These are phyloP conservation scores for Heterochromis multidens DNA, from an alignment of 2,113 vertebrate genomes.

Conservation along the genomic window DNA sequence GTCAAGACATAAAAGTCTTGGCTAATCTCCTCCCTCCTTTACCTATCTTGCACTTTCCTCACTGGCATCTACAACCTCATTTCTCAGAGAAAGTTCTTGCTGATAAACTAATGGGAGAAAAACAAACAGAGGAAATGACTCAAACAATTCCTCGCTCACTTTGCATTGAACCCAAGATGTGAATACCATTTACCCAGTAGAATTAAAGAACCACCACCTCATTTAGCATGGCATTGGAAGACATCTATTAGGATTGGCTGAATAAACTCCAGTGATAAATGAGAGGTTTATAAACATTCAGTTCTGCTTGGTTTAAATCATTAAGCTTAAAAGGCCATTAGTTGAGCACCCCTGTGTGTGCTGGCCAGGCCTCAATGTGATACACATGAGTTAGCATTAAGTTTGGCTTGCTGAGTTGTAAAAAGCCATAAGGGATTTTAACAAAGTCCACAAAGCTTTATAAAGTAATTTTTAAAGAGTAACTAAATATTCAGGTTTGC, in stretches of 20 bases:
- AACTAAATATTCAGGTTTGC: neutral
- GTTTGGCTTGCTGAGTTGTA: neutral
- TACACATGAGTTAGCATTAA: conserved; percentile 35
- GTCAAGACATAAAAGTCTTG: neutral
- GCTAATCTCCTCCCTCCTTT: neutral
- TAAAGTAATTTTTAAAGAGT: neutral
- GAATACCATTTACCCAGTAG: conserved; percentile 25
- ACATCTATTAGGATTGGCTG: conserved; percentile 43
- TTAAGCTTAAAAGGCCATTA: conserved; percentile 65
- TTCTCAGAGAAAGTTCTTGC: neutral
- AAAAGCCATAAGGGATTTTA: conserved; percentile 2
- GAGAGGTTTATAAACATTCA: conserved; percentile 53
- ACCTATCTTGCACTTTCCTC: neutral
- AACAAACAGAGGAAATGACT: conserved; percentile 7
- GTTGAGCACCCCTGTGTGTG: conserved; percentile 28
- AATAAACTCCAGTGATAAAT: conserved; percentile 48
- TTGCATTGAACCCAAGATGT: conserved; percentile 20
- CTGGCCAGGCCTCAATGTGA: neutral
- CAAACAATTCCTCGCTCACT: conserved; percentile 11
- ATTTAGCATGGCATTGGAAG: conserved; percentile 43
- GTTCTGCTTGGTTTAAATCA: conserved; percentile 50
- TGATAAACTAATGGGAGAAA: conserved; percentile 24
- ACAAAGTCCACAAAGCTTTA: neutral
- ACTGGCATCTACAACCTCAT: neutral
- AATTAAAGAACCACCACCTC: conserved; percentile 46